phyloP scores from a whole-genome alignment of 2,113 vertebrate genomes.

The Camarhynchus parvulus region DNA sequence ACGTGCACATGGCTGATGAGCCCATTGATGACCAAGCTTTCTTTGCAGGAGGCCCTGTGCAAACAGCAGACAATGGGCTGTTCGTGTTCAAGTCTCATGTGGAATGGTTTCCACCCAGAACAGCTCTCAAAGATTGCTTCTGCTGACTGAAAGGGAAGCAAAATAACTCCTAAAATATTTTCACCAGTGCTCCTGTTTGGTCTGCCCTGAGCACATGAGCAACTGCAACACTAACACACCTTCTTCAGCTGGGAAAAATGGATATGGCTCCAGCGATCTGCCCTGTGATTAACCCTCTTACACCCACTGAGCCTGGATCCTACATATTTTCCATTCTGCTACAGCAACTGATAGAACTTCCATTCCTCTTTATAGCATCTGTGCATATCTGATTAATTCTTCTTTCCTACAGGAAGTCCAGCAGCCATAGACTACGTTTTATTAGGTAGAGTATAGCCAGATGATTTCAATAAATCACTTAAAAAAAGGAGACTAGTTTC shows the following conservation, averaged over 20 bases:
- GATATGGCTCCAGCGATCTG: neutral
- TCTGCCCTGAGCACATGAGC: accelerated
- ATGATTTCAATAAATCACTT: conserved; percentile 78
- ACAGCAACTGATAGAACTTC: conserved; percentile 39
- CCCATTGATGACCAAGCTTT: accelerated
- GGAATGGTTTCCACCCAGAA: neutral
- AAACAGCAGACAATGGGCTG: neutral
- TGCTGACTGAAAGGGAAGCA: neutral
- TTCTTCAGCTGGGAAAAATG: neutral
- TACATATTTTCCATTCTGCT: neutral
- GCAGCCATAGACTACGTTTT: conserved; percentile 54
- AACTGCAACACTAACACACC: neutral
- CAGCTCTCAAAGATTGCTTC: neutral
- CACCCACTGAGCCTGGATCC: neutral
- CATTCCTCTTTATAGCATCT: conserved; percentile 13
- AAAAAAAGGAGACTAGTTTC: conserved; percentile 53
- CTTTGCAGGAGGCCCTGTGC: neutral
- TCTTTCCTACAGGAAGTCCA: conserved; percentile 71
- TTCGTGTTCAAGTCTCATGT: neutral
- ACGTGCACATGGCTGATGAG: neutral
- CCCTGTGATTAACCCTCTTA: neutral
- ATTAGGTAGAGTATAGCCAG: conserved; percentile 73
- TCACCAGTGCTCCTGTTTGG: neutral
- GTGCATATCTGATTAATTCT: conserved; percentile 44
- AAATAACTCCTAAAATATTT: neutral